Evolutionary conservation across 2,888 invertebrate genomes (phyloP).

Genomic region (Suillia variegata): DNA sequence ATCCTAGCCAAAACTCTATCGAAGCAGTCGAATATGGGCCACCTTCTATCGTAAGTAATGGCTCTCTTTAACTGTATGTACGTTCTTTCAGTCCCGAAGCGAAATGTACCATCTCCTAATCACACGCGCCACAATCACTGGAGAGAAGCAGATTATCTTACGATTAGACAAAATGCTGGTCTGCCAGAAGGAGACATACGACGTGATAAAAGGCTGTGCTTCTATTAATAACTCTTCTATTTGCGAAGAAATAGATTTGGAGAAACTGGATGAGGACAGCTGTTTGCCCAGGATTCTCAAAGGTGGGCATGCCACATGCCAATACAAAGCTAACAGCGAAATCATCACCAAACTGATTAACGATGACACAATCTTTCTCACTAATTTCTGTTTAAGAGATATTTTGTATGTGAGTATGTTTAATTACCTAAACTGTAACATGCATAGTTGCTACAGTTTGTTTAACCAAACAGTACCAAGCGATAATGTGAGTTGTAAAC

Average conservation of each 20-base stretch:
- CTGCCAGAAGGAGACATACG: neutral
- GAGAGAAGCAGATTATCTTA: neutral
- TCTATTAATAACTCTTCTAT: neutral
- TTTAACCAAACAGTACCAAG: no score
- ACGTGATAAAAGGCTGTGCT: neutral
- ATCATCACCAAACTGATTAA: neutral
- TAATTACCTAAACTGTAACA: no score
- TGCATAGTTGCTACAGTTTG: no score
- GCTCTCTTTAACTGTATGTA: conserved; percentile 18
- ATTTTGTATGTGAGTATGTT: no score
- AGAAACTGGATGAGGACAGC: neutral
- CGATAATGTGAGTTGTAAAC: no score
- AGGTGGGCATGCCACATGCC: conserved; percentile 8
- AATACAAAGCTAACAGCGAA: neutral
- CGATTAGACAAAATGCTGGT: neutral
- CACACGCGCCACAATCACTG: neutral
- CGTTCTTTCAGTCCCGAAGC: conserved; percentile 21
- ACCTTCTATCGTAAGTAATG: conserved; percentile 17
- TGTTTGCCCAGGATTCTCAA: conserved; percentile 3
- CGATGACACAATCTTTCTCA: neutral
- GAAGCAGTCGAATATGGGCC: conserved; percentile 13
- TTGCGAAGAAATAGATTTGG: conserved; percentile 1
- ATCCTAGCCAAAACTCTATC: conserved; percentile 18
- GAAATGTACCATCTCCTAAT: conserved; percentile 1
- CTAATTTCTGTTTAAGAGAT: no score